Evolutionary conservation across 1,140 invertebrate species (phyloP).

Genomic region (Hydropsyche tenuis): DNA sequence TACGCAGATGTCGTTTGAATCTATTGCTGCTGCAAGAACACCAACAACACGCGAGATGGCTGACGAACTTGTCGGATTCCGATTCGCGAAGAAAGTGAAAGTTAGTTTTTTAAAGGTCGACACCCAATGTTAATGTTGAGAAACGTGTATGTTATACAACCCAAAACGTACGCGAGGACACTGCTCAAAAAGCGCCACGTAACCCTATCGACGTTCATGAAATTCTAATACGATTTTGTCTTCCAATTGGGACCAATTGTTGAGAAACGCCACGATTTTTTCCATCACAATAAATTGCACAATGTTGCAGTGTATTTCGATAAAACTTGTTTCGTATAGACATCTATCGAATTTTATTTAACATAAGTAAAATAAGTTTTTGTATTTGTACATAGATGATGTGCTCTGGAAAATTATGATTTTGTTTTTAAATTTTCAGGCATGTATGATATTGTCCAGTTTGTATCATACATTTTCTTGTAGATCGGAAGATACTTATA

Average conservation of each 20-base stretch:
- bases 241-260: not conserved
- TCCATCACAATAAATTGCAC: not conserved
- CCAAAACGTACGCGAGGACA: constrained; percentile 12
- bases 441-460: constrained; percentile 91
- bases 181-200: not conserved
- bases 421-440: constrained; percentile 64
- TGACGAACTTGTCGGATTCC: constrained; percentile 5
- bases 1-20: not conserved
- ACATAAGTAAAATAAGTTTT: too few relatives aligned
- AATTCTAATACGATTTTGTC: constrained; percentile 12
- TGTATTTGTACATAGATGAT: too few relatives aligned
- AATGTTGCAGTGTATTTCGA: not conserved
- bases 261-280: constrained; percentile 8
- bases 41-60: not conserved
- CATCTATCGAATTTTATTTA: not conserved
- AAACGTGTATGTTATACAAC: constrained; percentile 18
- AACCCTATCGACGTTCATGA: not conserved
- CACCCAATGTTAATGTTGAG: constrained; percentile 27
- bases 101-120: constrained; percentile 30
- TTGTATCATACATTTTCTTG: constrained; percentile 95
- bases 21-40: too few relatives aligned
- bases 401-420: not conserved
- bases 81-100: constrained; percentile 20
- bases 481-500: constrained; percentile 85
- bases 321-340: not conserved